Conservation (phyloP, 92 coral and sea anemone species). For the Micromussa lordhowensis region DNA sequence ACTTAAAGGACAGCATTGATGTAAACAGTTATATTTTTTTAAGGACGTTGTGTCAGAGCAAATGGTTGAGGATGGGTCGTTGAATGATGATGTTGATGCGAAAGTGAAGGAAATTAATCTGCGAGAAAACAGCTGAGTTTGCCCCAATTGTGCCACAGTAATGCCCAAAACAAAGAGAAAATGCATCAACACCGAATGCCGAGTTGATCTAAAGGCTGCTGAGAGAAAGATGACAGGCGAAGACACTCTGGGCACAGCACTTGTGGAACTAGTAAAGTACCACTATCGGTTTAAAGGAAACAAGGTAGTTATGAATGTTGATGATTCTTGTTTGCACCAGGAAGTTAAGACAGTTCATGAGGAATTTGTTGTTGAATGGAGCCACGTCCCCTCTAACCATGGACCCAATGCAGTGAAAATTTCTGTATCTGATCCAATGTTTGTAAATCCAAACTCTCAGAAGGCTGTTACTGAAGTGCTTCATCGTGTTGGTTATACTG, state of each 20-base stretch:
- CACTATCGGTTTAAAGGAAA: neutral
- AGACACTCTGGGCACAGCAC: conserved; percentile 40
- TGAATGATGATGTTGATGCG: neutral
- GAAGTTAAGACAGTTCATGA: neutral
- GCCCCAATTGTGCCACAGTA: neutral
- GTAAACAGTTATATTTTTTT: no score
- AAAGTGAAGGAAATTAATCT: neutral
- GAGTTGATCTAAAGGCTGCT: conserved; percentile 35
- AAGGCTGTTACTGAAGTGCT: conserved; percentile 23
- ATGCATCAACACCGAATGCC: conserved; percentile 26
- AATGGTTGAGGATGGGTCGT: neutral
- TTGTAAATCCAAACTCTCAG: conserved; percentile 27
- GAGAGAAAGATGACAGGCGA: conserved; percentile 36
- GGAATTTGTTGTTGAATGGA: conserved; percentile 14
- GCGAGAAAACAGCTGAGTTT: neutral
- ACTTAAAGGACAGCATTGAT: no score
- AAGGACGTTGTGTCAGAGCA: conserved; percentile 10
- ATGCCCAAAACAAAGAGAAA: conserved; percentile 18
- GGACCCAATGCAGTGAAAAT: neutral
- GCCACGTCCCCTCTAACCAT: conserved; percentile 25
- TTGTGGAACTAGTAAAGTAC: conserved; percentile 7
- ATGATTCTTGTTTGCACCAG: neutral
- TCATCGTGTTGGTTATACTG: conserved; percentile 23
- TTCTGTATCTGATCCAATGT: conserved; percentile 44
- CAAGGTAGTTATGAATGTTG: conserved; percentile 18